These are phyloP conservation scores for Loripinus fragilis DNA, from an alignment of 2,888 invertebrate species.

Conservation along the genomic window DNA sequence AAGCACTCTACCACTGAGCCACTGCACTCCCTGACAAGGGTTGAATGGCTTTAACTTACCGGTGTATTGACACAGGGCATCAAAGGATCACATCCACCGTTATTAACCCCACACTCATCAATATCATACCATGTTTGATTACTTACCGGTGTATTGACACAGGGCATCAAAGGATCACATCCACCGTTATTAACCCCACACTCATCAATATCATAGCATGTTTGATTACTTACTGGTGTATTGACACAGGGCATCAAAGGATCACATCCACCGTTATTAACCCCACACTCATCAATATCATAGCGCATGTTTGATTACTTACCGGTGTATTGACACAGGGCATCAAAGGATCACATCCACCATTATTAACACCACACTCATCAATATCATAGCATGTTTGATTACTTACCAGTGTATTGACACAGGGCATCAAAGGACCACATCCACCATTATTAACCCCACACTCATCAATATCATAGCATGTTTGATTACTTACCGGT, in stretches of 20 bases:
- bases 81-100: constrained; percentile 74
- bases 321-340: constrained; percentile 76
- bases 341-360: constrained; percentile 73
- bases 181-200: constrained; percentile 72
- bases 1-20: too few relatives aligned
- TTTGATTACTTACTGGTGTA: too few relatives aligned
- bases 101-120: constrained; percentile 69
- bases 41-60: too few relatives aligned
- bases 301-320: too few relatives aligned
- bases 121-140: constrained; percentile 70
- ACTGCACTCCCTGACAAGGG: too few relatives aligned
- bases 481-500: too few relatives aligned
- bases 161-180: constrained; percentile 72
- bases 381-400: constrained; percentile 71
- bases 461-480: constrained; percentile 73
- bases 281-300: constrained; percentile 71
- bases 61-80: constrained; percentile 75
- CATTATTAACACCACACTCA: constrained; percentile 72
- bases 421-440: constrained; percentile 70
- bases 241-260: constrained; percentile 72
- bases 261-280: constrained; percentile 75
- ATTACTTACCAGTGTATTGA: too few relatives aligned
- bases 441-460: constrained; percentile 72
- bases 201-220: constrained; percentile 72
- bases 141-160: constrained; percentile 77